These are phyloP conservation scores for Saturnia japonica DNA, from an alignment of 2,888 invertebrate species.

Conservation along the genomic window DNA sequence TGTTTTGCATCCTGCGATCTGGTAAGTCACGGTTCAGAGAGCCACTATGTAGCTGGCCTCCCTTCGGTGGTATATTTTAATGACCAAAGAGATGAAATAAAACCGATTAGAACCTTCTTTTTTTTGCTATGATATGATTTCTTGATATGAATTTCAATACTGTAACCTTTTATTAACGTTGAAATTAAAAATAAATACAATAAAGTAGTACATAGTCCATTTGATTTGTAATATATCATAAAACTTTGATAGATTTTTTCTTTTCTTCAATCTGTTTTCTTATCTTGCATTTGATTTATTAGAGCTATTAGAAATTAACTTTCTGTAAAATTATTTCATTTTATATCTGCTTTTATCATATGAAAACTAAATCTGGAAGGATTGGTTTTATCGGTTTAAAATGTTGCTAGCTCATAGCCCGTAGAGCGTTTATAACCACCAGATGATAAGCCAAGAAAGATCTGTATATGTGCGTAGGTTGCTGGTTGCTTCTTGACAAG, in stretches of 20 bases:
- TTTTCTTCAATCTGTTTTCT: too few relatives aligned
- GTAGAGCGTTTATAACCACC: background rate
- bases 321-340: too few relatives aligned
- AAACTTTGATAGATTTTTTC: too few relatives aligned
- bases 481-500: background rate
- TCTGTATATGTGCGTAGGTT: background rate
- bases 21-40: background rate
- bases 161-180: too few relatives aligned
- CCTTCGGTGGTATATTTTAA: constrained; percentile 3
- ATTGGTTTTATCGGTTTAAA: background rate
- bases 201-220: too few relatives aligned
- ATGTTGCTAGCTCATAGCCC: background rate
- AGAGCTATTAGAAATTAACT: too few relatives aligned
- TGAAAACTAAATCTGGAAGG: background rate
- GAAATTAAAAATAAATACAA: too few relatives aligned
- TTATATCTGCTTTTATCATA: too few relatives aligned
- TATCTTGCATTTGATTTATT: too few relatives aligned
- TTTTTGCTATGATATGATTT: background rate
- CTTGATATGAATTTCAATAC: too few relatives aligned
- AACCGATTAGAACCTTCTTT: background rate
- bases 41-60: background rate
- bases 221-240: too few relatives aligned
- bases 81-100: background rate
- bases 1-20: constrained; percentile 18
- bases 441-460: too few relatives aligned